Evolutionary conservation across 92 coral and sea anemone species (phyloP).

Genomic region (Paramuricea clavata): DNA sequence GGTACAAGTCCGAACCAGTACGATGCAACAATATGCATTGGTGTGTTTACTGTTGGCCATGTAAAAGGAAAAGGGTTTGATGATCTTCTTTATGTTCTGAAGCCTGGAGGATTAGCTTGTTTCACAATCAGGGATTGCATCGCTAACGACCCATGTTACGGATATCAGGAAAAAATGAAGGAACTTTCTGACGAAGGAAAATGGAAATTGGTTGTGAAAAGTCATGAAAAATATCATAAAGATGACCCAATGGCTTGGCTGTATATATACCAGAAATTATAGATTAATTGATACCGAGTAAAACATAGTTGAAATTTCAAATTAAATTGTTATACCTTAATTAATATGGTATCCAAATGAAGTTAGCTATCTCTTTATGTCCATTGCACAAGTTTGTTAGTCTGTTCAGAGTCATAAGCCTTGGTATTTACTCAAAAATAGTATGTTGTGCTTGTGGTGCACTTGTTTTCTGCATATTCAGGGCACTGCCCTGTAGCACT

Average conservation of each 20-base stretch:
- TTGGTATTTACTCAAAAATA: no score
- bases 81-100: constrained; percentile 87
- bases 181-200: constrained; percentile 67
- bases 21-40: constrained; percentile 83
- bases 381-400: no score
- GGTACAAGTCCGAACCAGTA: constrained; percentile 62
- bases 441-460: no score
- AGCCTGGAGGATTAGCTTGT: constrained; percentile 86
- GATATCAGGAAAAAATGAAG: constrained; percentile 81
- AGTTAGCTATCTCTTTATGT: no score
- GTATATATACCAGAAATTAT: constrained; percentile 74
- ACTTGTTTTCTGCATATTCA: no score
- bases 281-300: background rate
- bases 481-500: no score
- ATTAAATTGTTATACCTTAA: no score
- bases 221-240: constrained; percentile 68
- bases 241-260: constrained; percentile 50
- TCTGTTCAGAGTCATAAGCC: no score
- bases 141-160: constrained; percentile 69
- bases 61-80: constrained; percentile 88
- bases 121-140: constrained; percentile 87
- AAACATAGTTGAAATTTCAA: no score
- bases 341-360: no score
- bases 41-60: constrained; percentile 82
- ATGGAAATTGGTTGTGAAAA: constrained; percentile 78